Base-by-base conservation (phyloP, 2,113 vertebrate species). In the Dicerorhinus sumatrensis region DNA sequence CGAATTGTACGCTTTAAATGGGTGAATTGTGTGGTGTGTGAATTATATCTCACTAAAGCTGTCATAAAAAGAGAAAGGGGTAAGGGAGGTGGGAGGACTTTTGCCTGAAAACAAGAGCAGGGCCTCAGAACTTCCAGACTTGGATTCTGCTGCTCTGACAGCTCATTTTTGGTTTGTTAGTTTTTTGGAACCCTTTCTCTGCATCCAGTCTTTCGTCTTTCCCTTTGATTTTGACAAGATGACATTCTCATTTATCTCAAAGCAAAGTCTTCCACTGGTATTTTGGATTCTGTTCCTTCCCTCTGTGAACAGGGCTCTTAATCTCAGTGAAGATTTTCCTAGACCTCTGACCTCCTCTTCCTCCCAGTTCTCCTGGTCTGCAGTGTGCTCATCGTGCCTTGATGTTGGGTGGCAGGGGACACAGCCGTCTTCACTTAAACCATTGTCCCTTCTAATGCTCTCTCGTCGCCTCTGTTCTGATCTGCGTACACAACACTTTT, bases 401-500 rank as follows among this genome's bases (percentile, higher is more conserved):
- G 72, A 33, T 31, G 5, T 20, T 14, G 46, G 10, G 7, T 31
- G 14, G 48, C 3, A 5, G 36, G 42, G 12, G 29, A 14, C 62
- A 29, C n/a, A 84, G 25, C 33, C 5, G 8, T 10, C 7, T 20
- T 70, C 54, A 27, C 58, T 11, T 7, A 27, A 18, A 21, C 23
- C 17, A 9, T 17, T 17, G 42, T 42, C 51, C 4, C 67, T 67
- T 20, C 21, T 12, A 3, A 54, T 3, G 0, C 29, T 42, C 9
- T 39, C 17, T n/a, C 12, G 2, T 69, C 6, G 36, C 36, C n/a
- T 29, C 51, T 72, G 27, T 25, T 42, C 51, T 62, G 89, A 31
- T 14, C 77, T 5, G 8, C 5, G 36, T 13, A 14, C 10, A 9
- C 9, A 10, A 7, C 1, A 1, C 48, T 27, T 21, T 18, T 1